A percentile compares a stretch with the other conserved stretches of the same genome.
Evolutionary conservation across 2,113 vertebrate genomes (phyloP).

Genomic region (Platysternon megacephalum): DNA sequence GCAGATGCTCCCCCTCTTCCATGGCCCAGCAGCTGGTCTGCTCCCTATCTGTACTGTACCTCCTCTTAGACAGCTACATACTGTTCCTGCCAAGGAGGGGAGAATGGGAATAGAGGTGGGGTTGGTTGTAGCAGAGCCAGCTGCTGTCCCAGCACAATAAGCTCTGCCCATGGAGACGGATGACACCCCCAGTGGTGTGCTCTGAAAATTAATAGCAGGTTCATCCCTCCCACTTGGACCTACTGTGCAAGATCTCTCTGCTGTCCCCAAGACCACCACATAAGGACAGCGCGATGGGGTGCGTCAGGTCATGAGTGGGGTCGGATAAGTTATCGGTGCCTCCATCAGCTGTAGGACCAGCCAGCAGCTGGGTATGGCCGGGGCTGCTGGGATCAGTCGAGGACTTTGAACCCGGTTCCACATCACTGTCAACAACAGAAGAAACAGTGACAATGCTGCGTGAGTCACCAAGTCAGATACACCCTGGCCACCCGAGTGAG

Average conservation of each 20-base stretch:
- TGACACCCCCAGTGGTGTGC: not conserved
- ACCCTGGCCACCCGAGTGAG: not conserved
- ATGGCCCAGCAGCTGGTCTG: not conserved
- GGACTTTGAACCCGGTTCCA: conserved; percentile 63
- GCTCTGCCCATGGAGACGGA: not conserved
- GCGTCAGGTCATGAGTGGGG: conserved; percentile 68
- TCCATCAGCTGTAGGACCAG: conserved; percentile 74
- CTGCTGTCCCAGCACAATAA: not conserved
- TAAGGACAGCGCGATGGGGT: conserved; percentile 85
- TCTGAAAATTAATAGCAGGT: not conserved
- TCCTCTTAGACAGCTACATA: not conserved
- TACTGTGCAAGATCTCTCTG: conserved; percentile 87
- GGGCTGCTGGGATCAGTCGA: conserved; percentile 68
- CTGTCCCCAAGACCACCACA: conserved; percentile 86
- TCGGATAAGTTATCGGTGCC: conserved; percentile 72
- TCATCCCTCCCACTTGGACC: not conserved
- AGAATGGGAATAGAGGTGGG: no score
- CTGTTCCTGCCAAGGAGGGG: no score
- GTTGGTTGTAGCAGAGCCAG: not conserved
- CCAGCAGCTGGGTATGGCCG: conserved; percentile 73
- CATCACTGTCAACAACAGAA: conserved; percentile 74
- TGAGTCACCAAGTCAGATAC: not conserved
- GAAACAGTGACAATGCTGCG: not conserved
- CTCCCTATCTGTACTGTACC: not conserved
- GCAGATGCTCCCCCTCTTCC: not conserved